Evolutionary conservation across 2,113 vertebrate genomes (phyloP).

Genomic region (Cyphomyrus plagiostoma): DNA sequence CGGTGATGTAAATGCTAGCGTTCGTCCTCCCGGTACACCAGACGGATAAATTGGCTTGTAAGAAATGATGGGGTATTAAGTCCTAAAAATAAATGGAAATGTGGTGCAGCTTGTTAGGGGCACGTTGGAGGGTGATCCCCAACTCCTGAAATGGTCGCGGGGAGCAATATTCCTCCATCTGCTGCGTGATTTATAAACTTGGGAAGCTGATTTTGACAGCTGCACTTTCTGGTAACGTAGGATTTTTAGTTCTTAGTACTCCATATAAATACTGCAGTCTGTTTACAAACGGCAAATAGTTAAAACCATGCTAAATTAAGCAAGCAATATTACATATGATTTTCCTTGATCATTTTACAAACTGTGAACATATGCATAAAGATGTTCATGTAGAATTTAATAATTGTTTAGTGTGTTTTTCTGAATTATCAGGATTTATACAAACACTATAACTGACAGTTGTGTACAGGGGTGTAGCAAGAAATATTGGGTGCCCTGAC

Average conservation of each 20-base stretch:
- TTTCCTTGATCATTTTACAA: not conserved
- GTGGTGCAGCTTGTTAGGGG: slow-evolving; percentile 17
- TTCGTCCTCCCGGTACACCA: slow-evolving; percentile 8
- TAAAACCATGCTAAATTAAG: not conserved
- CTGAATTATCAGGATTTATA: not conserved
- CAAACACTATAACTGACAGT: not conserved
- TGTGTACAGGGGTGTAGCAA: not conserved
- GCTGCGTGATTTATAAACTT: not conserved
- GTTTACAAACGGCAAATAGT: not conserved
- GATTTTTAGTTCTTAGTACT: not conserved
- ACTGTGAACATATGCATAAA: not conserved
- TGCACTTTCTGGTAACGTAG: slow-evolving; percentile 9
- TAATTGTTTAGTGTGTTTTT: not conserved
- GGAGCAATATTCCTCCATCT: not conserved
- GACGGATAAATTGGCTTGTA: slow-evolving; percentile 32
- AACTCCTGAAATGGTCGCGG: slow-evolving; percentile 13
- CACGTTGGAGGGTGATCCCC: slow-evolving; percentile 12
- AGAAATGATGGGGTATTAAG: slow-evolving; percentile 26
- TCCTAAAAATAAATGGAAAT: slow-evolving; percentile 34
- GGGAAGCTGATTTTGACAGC: not conserved
- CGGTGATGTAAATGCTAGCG: slow-evolving; percentile 16
- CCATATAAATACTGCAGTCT: not conserved
- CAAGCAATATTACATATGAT: not conserved
- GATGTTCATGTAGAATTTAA: not conserved
- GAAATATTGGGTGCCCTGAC: not conserved